phyloP scores from a whole-genome alignment of 2,888 invertebrate species.

The Orthosia gracilis region DNA sequence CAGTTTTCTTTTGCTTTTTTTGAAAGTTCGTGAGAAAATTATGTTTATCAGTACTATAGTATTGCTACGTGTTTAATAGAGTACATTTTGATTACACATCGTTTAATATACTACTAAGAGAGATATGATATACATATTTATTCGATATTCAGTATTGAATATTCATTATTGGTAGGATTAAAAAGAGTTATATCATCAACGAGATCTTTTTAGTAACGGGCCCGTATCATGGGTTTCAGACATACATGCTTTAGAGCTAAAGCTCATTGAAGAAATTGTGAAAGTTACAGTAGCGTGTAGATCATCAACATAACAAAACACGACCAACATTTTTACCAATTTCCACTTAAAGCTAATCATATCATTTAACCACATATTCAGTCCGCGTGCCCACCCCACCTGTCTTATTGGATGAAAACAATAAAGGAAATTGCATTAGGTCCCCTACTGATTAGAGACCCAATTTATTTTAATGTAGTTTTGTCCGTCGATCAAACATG shows the following conservation, averaged over 20 bases:
- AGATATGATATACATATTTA: no score
- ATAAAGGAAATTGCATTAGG: slow-evolving; percentile 80
- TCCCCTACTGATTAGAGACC: slow-evolving; percentile 74
- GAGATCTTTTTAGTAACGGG: background rate
- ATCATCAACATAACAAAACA: slow-evolving; percentile 19
- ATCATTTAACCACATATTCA: slow-evolving; percentile 49
- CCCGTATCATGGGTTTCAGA: no score
- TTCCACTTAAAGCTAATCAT: slow-evolving; percentile 40
- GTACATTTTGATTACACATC: no score
- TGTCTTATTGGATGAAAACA: slow-evolving; percentile 74
- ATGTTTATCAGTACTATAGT: background rate
- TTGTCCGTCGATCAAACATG: slow-evolving; percentile 64
- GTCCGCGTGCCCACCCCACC: slow-evolving; percentile 68
- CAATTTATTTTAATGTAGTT: slow-evolving; percentile 79
- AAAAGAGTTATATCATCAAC: no score
- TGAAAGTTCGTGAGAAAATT: slow-evolving; percentile 38
- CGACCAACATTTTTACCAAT: slow-evolving; percentile 18
- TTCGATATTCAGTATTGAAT: background rate
- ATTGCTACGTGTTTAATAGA: background rate
- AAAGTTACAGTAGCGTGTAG: no score
- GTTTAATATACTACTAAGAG: no score
- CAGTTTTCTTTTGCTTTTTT: slow-evolving; percentile 30
- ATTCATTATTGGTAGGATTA: background rate
- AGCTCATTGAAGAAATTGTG: background rate
- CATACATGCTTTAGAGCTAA: no score